A percentile compares a stretch with the other conserved stretches of the same genome.
Conservation (phyloP, 2,797 vertebrate genomes). For the Acropternis orthonyx region DNA sequence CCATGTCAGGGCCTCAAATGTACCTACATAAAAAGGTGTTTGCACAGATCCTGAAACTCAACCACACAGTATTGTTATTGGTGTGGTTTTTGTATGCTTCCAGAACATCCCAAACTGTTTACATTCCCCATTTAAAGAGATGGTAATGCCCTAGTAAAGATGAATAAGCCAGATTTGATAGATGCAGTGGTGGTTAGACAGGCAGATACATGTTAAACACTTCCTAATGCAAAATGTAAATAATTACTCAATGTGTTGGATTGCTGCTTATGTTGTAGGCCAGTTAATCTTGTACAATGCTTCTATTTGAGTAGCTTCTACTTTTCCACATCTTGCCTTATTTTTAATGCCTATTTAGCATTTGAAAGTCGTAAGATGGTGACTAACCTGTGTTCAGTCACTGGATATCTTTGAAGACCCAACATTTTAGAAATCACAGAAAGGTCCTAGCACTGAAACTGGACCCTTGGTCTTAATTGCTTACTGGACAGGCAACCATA, state of each 20-base stretch:
- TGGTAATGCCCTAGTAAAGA: not conserved
- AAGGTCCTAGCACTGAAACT: not conserved
- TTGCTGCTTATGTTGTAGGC: not conserved
- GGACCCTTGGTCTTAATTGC: not conserved
- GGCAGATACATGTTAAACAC: not conserved
- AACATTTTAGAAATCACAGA: not conserved
- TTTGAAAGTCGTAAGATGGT: not conserved
- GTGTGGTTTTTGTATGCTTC: not conserved
- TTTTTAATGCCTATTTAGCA: not conserved
- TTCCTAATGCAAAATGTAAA: not conserved
- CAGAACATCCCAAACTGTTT: not conserved
- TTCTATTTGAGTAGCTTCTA: not conserved
- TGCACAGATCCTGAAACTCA: not conserved
- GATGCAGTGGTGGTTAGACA: not conserved
- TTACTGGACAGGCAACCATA: not conserved
- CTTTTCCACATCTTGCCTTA: not conserved
- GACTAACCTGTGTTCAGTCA: not conserved
- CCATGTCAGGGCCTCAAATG: not conserved
- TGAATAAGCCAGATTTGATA: not conserved
- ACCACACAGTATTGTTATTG: not conserved
- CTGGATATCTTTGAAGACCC: not conserved
- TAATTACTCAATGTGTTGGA: not conserved
- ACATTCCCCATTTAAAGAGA: not conserved
- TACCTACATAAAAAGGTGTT: not conserved
- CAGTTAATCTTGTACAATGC: not conserved